Percentiles rank a stretch among this genome's conserved stretches.
Conservation (phyloP, 2,113 vertebrate genomes). For the Corvus hawaiiensis region DNA sequence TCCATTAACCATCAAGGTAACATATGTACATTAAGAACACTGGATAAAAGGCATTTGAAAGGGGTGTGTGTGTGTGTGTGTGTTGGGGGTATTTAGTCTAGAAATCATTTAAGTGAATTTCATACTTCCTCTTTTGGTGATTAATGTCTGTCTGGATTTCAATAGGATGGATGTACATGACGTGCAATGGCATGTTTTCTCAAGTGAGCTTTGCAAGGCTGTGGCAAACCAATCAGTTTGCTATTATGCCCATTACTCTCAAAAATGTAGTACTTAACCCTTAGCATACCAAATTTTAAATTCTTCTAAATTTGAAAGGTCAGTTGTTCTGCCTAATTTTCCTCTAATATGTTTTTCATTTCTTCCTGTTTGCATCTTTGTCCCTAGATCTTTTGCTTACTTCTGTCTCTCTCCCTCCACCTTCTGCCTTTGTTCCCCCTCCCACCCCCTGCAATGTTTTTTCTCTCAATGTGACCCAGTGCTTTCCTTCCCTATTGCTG, state of each 20-base stretch:
- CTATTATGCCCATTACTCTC: neutral
- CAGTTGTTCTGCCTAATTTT: neutral
- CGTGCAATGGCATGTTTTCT: neutral
- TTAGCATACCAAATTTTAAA: neutral
- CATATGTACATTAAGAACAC: neutral
- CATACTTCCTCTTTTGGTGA: neutral
- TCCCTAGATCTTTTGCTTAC: neutral
- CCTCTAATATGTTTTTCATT: neutral
- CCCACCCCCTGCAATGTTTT: neutral
- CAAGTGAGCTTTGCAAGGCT: neutral
- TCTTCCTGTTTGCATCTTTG: neutral
- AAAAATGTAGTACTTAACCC: neutral
- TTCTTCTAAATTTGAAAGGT: neutral
- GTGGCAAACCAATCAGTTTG: neutral
- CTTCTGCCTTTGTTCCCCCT: neutral
- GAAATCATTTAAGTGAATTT: neutral
- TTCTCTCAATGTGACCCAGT: neutral
- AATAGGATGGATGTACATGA: neutral
- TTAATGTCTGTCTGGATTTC: neutral
- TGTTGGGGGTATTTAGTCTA: neutral
- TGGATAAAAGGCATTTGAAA: neutral
- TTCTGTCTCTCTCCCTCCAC: neutral
- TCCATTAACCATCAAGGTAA: neutral
- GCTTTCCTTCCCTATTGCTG: neutral
- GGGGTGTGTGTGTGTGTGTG: neutral